These are phyloP conservation scores for Elephantulus edwardii DNA, from an alignment of 2,113 vertebrate species.

Conservation along the genomic window DNA sequence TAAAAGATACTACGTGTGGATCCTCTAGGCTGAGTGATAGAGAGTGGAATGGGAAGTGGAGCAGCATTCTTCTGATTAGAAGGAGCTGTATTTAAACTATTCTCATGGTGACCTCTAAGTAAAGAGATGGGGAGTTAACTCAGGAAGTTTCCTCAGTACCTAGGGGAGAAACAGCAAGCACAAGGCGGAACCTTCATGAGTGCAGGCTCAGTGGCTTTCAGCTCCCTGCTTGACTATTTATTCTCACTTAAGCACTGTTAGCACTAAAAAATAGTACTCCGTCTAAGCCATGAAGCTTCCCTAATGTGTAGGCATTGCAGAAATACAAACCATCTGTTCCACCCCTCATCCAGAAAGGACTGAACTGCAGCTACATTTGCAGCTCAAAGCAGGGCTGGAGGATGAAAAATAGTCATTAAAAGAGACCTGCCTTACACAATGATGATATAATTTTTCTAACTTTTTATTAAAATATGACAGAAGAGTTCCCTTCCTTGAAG, in stretches of 20 bases:
- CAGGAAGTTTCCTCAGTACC: neutral
- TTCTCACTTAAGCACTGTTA: constrained; percentile 50
- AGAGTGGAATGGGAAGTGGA: neutral
- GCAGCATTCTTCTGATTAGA: neutral
- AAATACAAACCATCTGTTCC: constrained; percentile 45
- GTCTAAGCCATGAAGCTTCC: constrained; percentile 4
- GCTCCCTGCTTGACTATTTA: constrained; percentile 21
- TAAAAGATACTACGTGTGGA: neutral
- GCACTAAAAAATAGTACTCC: neutral
- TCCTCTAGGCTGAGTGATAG: neutral
- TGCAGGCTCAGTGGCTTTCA: neutral
- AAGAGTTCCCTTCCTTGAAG: neutral
- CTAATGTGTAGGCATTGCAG: constrained; percentile 2
- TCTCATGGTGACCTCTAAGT: neutral
- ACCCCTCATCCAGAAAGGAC: neutral
- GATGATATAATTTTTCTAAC: neutral
- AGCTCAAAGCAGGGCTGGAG: neutral
- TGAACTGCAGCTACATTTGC: neutral
- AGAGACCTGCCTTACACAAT: neutral
- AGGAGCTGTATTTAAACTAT: neutral
- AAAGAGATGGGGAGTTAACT: neutral
- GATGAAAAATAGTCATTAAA: neutral
- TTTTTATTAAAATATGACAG: neutral
- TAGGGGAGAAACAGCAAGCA: neutral
- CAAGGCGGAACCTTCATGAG: neutral